Evolutionary conservation across 2,797 vertebrate genomes (phyloP).

Genomic region (Alectoris magna): DNA sequence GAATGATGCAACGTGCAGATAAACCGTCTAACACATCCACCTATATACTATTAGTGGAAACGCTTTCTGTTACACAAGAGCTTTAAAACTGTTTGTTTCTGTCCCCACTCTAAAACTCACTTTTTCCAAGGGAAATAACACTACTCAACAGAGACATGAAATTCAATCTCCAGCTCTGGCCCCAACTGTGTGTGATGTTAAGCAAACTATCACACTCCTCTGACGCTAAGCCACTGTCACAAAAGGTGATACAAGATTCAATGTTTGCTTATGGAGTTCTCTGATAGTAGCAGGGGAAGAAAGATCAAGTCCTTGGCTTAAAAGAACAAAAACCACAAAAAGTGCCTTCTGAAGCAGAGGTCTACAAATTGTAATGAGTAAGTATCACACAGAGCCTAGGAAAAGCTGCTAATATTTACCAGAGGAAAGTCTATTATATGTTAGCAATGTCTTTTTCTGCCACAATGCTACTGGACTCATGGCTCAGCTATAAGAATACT

Average conservation of each 20-base stretch:
- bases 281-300: background rate
- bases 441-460: background rate
- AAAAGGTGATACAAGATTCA: background rate
- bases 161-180: background rate
- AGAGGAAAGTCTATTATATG: background rate
- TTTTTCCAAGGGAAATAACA: background rate
- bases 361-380: background rate
- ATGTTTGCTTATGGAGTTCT: background rate
- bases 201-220: background rate
- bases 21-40: background rate
- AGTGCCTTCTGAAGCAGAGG: background rate
- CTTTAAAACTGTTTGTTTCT: background rate
- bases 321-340: no score
- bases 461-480: background rate
- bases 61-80: background rate
- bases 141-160: background rate
- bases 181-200: background rate
- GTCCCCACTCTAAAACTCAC: background rate
- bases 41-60: background rate
- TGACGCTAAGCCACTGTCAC: background rate
- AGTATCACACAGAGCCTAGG: background rate
- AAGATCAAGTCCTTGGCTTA: background rate
- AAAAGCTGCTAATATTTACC: background rate
- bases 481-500: background rate
- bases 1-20: background rate